These are phyloP conservation scores for Erpornis zantholeuca DNA, from an alignment of 2,113 vertebrate genomes.

Conservation along the genomic window DNA sequence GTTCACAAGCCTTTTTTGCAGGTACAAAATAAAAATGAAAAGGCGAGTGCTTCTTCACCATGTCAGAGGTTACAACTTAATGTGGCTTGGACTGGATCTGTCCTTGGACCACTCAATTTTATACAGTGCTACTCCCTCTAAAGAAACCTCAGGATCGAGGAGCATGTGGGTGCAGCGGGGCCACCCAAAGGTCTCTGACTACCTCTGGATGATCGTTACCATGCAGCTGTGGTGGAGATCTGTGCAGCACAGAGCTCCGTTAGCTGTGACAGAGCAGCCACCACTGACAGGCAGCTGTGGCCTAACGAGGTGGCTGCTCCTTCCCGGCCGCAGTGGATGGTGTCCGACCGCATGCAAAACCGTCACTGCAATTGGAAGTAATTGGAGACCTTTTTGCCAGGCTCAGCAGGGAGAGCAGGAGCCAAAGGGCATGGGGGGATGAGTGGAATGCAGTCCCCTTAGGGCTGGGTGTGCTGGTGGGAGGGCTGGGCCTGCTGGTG, in stretches of 20 bases:
- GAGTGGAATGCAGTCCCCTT: accelerated
- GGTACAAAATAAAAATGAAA: neutral
- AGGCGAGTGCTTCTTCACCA: neutral
- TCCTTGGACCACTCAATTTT: neutral
- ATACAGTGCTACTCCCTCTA: neutral
- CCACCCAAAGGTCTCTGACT: neutral
- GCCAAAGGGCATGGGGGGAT: accelerated
- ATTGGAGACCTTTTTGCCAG: neutral
- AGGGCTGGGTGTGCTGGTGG: accelerated
- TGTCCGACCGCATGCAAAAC: neutral
- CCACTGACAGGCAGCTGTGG: neutral
- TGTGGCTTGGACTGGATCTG: neutral
- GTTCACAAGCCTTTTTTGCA: neutral
- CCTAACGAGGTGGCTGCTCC: neutral
- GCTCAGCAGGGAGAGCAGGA: neutral
- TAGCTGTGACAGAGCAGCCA: neutral
- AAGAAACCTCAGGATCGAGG: accelerated
- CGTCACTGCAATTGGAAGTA: neutral
- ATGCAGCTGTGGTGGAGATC: neutral
- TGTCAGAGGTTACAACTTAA: neutral
- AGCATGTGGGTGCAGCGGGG: accelerated
- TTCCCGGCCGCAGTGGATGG: accelerated
- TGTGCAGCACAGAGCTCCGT: neutral
- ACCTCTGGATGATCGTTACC: neutral
- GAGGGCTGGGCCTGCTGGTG: accelerated